phyloP scores from a whole-genome alignment of 2,113 vertebrate species.

The Ahaetulla prasina region DNA sequence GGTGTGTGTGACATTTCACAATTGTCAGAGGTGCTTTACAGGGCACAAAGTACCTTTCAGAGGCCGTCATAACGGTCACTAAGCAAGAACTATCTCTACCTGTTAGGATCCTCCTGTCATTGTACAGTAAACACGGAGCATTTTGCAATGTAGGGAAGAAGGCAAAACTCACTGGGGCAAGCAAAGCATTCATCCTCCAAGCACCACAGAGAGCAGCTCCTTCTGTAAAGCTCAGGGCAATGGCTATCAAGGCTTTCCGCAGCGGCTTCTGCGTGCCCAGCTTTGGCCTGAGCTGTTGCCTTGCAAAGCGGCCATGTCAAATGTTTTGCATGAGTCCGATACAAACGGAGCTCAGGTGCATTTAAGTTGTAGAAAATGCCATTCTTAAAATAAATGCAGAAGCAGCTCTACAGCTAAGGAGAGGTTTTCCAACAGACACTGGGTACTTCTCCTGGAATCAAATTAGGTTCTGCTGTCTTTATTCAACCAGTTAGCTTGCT shows the following conservation, averaged over 20 bases:
- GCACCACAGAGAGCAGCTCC: neutral
- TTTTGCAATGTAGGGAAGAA: neutral
- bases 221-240: neutral
- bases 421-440: neutral
- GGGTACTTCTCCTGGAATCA: neutral
- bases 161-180: neutral
- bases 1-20: rapidly evolving
- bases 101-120: neutral
- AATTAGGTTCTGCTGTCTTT: neutral
- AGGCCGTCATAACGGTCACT: neutral
- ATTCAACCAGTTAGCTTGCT: neutral
- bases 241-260: neutral
- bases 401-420: neutral
- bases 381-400: neutral
- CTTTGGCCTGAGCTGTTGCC: neutral
- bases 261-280: neutral
- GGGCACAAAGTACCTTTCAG: neutral
- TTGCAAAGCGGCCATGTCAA: neutral
- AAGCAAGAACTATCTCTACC: neutral
- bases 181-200: neutral
- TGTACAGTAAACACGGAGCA: neutral
- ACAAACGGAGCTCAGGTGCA: neutral
- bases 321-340: neutral
- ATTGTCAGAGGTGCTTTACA: neutral
- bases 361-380: neutral